Base-by-base conservation (phyloP, 1,140 invertebrate species). In the Drosophila subobscura region DNA sequence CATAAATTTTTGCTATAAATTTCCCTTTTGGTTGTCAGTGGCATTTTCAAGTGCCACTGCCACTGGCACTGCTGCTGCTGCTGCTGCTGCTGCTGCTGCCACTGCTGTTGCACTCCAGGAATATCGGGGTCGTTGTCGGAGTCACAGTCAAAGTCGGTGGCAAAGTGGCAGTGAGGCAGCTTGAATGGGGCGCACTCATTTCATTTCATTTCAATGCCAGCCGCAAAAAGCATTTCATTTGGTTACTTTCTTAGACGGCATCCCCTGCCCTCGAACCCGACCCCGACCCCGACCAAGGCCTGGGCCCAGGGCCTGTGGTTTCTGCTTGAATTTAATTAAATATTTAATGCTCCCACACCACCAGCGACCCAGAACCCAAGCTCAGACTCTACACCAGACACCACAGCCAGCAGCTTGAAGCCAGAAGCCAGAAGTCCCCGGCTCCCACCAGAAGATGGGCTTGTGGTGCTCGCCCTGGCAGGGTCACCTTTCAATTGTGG, bases 1-100 rank as follows among this genome's bases (percentile, higher is more conserved):
- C 79, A 84, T 84, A 84, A 55, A 84, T 86, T 86, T 86, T 74
- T 81, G 83, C 81, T 81, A 86, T 85, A 85, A 85, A 85, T 85
- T 85, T 86, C 68, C 81, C 86, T 85, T 78, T 77, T 78, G 81
- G 65, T 86, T 85, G 81, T 85, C 83, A 85, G 81, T 85, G 81
- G 81, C 81, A 85, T 80, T 77, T 80, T 86, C 80, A 85, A 85
- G 79, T 83, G 79, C 56, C 68, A 27, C 29, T 42, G 37, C 40
- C 7, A 25, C 20, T 27, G 20, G 10, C 5, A 4, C n/a, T 33
- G 1, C 16, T 12, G 16, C 16, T 42, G 1, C 16, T 12, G 16
- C 16, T 42, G 0, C 16, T 42, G 27, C 33, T 12, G 10, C 33
- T 37, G 29, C 16, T 42, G 0, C 16, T 42, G 27, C 33, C 4